A percentile compares a stretch with the other conserved stretches of the same genome.
These are phyloP conservation scores for Sardina pilchardus DNA, from an alignment of 2,113 vertebrate genomes.

Conservation along the genomic window DNA sequence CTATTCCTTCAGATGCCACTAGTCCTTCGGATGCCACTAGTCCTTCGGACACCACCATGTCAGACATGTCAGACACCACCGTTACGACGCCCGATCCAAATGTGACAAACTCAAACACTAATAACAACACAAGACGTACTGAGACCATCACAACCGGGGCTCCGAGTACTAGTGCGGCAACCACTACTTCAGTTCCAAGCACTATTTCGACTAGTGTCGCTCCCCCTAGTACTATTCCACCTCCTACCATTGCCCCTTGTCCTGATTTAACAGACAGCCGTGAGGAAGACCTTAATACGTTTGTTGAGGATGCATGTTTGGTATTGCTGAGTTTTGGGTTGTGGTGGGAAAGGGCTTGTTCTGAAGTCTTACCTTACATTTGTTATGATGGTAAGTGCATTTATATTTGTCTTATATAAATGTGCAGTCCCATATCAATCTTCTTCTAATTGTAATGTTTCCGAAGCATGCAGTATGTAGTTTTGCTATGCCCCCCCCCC, in stretches of 20 bases:
- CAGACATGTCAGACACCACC: too few relatives aligned
- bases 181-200: neutral
- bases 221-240: too few relatives aligned
- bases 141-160: neutral
- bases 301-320: slow-evolving; percentile 64
- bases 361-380: slow-evolving; percentile 54
- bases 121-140: neutral
- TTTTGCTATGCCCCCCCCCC: too few relatives aligned
- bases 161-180: neutral
- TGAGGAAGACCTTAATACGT: slow-evolving; percentile 29
- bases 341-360: slow-evolving; percentile 65
- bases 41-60: neutral
- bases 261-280: neutral
- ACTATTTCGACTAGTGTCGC: neutral
- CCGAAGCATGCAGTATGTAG: too few relatives aligned
- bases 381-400: slow-evolving; percentile 68
- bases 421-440: neutral
- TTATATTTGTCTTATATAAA: neutral
- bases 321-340: slow-evolving; percentile 60
- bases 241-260: neutral
- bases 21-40: slow-evolving; percentile 1
- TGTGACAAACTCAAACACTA: neutral
- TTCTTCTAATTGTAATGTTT: too few relatives aligned
- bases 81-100: neutral
- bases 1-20: slow-evolving; percentile 18